These are phyloP conservation scores for Diarsia mendica DNA, from an alignment of 2,888 invertebrate species.

Conservation along the genomic window DNA sequence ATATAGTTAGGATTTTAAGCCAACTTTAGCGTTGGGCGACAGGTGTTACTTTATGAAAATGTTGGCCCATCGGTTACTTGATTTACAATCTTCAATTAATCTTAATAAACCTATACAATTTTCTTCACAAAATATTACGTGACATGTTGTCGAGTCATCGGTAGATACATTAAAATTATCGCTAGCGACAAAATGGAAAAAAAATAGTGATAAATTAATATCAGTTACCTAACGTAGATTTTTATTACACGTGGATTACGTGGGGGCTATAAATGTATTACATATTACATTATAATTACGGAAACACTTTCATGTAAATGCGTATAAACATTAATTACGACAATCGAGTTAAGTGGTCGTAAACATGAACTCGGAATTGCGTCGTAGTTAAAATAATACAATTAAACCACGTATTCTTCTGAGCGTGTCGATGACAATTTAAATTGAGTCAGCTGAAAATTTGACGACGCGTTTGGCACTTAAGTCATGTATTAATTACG, in stretches of 20 bases:
- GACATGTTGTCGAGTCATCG: not conserved
- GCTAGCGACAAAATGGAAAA: not conserved
- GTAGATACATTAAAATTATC: no score
- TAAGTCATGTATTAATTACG: not conserved
- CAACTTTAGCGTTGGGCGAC: not conserved
- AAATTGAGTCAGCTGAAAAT: no score
- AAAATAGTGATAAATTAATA: constrained; percentile 9
- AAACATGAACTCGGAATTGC: constrained; percentile 26
- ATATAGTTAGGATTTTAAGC: no score
- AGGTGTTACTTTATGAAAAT: constrained; percentile 14
- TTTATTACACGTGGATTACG: constrained; percentile 24
- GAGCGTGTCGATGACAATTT: no score
- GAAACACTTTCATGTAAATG: constrained; percentile 19
- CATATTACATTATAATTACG: constrained; percentile 18
- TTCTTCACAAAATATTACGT: not conserved
- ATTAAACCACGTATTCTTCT: constrained; percentile 5
- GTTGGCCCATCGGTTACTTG: constrained; percentile 9
- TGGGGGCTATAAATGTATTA: constrained; percentile 44
- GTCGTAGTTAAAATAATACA: constrained; percentile 23
- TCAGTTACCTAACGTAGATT: not conserved
- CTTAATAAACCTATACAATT: not conserved
- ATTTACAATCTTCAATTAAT: constrained; percentile 14
- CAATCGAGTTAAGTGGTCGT: constrained; percentile 38
- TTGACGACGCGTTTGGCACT: no score
- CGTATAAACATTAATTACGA: constrained; percentile 20